phyloP scores from a whole-genome alignment of 2,113 vertebrate species.

The Onychostoma macrolepis region DNA sequence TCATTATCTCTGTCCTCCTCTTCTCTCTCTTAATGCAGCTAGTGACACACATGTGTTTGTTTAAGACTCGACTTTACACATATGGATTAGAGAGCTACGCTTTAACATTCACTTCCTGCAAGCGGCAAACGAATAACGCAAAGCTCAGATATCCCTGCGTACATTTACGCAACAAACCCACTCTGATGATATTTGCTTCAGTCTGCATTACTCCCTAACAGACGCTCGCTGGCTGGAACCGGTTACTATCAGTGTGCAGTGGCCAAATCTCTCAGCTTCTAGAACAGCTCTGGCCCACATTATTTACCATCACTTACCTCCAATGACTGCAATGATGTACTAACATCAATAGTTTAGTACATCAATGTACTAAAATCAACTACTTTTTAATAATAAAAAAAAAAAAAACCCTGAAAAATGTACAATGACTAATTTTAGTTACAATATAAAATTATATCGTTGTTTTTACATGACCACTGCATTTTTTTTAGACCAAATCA shows the following conservation, averaged over 20 bases:
- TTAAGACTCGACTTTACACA: neutral
- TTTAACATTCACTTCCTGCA: neutral
- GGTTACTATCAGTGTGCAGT: neutral
- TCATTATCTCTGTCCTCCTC: neutral
- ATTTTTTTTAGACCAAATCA: neutral
- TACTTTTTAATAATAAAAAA: too few relatives aligned
- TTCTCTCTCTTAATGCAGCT: neutral
- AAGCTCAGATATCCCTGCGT: neutral
- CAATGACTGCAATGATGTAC: neutral
- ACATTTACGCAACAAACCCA: neutral
- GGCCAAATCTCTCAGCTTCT: neutral
- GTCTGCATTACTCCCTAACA: neutral
- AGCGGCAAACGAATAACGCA: neutral
- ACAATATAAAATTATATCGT: too few relatives aligned
- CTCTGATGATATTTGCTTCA: neutral
- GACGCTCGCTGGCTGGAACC: conserved; percentile 14
- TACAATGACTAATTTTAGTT: too few relatives aligned
- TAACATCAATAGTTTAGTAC: too few relatives aligned
- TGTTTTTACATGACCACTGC: too few relatives aligned
- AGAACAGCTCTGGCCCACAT: neutral
- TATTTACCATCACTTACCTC: neutral
- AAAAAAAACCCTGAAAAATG: too few relatives aligned
- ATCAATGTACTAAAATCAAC: too few relatives aligned
- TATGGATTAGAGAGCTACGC: neutral
- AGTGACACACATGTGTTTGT: neutral